Base-by-base conservation (phyloP, 2,797 vertebrate genomes). In the Anguilla marmorata region DNA sequence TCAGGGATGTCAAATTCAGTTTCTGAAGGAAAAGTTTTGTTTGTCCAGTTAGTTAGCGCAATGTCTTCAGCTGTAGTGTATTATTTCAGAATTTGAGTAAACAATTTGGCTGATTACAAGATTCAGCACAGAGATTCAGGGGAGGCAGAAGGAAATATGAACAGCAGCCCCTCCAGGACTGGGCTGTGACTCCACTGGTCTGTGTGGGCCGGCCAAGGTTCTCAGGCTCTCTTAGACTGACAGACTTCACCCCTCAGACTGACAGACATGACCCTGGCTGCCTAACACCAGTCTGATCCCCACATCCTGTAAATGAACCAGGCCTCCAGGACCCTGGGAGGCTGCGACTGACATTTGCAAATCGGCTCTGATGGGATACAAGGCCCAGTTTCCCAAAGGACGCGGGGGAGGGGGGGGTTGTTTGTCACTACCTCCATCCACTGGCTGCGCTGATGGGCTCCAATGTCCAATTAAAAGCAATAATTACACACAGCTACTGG, bases 391-490 rank as follows among this genome's bases (percentile, higher is more conserved):
- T 72, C 56, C 45, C 19, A 21, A 24, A 82, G 12, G 33, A 37
- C 14, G 76, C 37, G 45, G 41, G 7, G 45, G 2, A 2, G 30
- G 12, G 56, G 12, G 76, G 33, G 76, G 76, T 3, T 41, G 72
- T 37, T 76, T 76, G 72, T 76, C 72, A 41, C 33, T 58, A 37
- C 52, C 21, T 66, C 60, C 63, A 21, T 56, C 52, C 66, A 2
- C 72, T 24, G 33, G 48, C 37, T 12, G 4, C 6, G 33, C 30
- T 76, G 72, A 85, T 66, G 24, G 76, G 80, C 45, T 66, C 41
- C 76, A 66, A 79, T 37, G 27, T 30, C 52, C 11, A 84, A 84
- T 84, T 85, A 85, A 85, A 60, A 48, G 66, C 66, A 27, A 76
- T 66, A 27, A 85, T 66, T 83, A 56, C 83, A 21, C 30, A 50